Evolutionary conservation across 2,797 vertebrate species (phyloP).

Genomic region (Cyclopterus lumpus): DNA sequence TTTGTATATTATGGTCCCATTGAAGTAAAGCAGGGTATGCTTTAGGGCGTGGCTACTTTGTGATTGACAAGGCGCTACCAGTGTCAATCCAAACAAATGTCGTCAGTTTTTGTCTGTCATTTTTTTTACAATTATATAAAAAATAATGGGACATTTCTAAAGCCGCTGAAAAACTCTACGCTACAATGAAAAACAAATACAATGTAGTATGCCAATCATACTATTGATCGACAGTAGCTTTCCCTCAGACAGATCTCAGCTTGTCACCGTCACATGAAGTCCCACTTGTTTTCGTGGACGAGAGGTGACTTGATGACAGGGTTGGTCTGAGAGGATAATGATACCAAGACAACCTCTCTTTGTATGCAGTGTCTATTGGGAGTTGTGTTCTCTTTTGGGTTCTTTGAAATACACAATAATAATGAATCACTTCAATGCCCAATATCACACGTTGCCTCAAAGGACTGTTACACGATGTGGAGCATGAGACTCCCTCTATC

Average conservation of each 20-base stretch:
- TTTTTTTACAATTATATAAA: too few species aligned
- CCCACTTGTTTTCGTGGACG: neutral
- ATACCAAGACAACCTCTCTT: neutral
- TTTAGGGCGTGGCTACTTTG: too few species aligned
- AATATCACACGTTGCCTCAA: neutral
- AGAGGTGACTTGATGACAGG: neutral
- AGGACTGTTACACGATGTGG: neutral
- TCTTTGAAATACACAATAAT: slow-evolving; percentile 14
- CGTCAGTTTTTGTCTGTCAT: too few species aligned
- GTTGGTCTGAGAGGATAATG: neutral
- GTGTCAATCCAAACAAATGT: too few species aligned
- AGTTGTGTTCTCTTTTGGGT: neutral
- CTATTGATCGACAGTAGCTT: neutral
- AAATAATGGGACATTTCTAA: too few species aligned
- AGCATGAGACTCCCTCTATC: neutral
- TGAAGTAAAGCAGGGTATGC: too few species aligned
- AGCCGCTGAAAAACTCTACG: neutral
- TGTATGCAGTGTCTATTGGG: neutral
- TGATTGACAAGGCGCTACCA: too few species aligned
- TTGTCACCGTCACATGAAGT: slow-evolving; percentile 1
- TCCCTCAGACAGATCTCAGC: neutral
- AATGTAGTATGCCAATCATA: neutral
- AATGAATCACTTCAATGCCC: neutral
- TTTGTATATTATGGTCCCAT: neutral
- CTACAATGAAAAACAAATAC: neutral